Conservation (phyloP, 2,888 invertebrate genomes). For the Cylloceria caligata region DNA sequence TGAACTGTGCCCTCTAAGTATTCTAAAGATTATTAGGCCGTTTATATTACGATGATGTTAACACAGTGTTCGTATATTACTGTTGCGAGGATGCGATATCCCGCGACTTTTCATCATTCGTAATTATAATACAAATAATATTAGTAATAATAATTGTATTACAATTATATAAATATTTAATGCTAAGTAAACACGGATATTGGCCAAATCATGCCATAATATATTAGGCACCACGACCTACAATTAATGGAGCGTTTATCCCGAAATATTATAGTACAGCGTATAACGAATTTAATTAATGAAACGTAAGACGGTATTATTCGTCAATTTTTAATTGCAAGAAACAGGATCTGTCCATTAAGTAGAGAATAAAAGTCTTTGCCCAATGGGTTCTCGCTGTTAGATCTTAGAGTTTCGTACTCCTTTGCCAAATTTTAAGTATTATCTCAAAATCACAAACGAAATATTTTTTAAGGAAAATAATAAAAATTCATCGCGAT, state of each 20-base stretch:
- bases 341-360: conserved; percentile 66
- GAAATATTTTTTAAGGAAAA: conserved; percentile 16
- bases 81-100: conserved; percentile 15
- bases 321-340: conserved; percentile 39
- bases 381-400: conserved; percentile 60
- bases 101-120: conserved; percentile 47
- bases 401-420: conserved; percentile 40
- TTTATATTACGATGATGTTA: conserved; percentile 31
- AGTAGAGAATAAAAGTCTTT: conserved; percentile 57
- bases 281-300: conserved; percentile 38
- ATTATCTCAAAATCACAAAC: neutral
- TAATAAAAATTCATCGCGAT: conserved; percentile 35
- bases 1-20: conserved; percentile 9
- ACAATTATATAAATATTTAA: neutral
- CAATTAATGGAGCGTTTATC: conserved; percentile 15
- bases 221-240: conserved; percentile 1
- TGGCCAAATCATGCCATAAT: conserved; percentile 33
- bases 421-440: conserved; percentile 20
- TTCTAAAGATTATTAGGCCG: conserved; percentile 39
- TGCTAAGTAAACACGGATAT: conserved; percentile 15
- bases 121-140: conserved; percentile 19
- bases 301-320: conserved; percentile 29
- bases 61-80: conserved; percentile 42
- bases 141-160: conserved; percentile 10
- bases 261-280: conserved; percentile 12